Conservation (phyloP, 2,797 vertebrate genomes). For the Siniperca undulata region DNA sequence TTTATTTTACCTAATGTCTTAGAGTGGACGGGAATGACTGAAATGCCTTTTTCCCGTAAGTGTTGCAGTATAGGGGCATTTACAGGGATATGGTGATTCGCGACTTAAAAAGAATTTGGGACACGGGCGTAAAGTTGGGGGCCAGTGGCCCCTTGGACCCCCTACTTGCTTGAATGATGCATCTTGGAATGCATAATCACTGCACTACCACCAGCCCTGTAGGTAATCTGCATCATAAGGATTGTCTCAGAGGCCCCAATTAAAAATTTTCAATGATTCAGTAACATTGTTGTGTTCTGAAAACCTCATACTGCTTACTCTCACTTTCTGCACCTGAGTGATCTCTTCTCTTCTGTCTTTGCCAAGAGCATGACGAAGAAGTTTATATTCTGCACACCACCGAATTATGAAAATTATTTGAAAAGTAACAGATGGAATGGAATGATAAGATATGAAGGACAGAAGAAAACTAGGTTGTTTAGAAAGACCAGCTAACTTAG, state of each 20-base stretch:
- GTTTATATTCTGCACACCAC: neutral
- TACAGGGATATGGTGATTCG: no score
- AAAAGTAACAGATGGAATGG: neutral
- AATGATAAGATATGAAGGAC: conserved; percentile 16
- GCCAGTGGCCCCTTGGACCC: no score
- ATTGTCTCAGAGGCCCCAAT: conserved; percentile 71
- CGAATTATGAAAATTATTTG: conserved; percentile 21
- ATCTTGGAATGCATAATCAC: conserved; percentile 50
- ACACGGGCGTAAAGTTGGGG: no score
- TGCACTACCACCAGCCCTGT: conserved; percentile 26
- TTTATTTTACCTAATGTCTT: no score
- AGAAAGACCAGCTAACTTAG: neutral
- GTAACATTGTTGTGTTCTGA: conserved; percentile 47
- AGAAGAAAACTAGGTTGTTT: neutral
- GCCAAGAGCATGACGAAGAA: conserved; percentile 11
- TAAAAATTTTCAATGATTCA: conserved; percentile 68
- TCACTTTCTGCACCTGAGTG: conserved; percentile 35
- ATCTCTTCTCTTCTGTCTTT: conserved; percentile 28
- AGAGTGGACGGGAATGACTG: no score
- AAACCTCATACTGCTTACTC: conserved; percentile 44
- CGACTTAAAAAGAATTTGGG: no score
- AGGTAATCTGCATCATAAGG: conserved; percentile 54
- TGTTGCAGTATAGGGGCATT: no score
- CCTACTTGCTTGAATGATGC: neutral
- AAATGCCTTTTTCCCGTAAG: no score